phyloP scores from a whole-genome alignment of 2,797 vertebrate genomes.

The Sebastes nivosus region DNA sequence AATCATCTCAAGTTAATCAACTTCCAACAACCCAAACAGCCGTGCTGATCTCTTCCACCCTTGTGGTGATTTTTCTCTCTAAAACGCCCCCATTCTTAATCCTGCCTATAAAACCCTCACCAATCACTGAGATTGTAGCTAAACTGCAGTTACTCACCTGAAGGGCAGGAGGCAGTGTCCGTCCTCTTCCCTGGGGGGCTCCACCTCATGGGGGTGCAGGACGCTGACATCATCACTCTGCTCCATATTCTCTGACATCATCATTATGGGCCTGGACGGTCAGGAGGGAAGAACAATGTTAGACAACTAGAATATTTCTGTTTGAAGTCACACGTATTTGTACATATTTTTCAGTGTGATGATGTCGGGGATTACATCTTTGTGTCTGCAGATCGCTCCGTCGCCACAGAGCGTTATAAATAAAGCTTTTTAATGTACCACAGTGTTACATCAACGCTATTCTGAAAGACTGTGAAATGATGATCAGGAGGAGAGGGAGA shows the following conservation, averaged over 20 bases:
- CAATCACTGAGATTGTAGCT: not conserved
- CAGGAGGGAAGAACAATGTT: not conserved
- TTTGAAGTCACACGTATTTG: not conserved
- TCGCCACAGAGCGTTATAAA: not conserved
- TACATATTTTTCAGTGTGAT: not conserved
- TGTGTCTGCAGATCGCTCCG: not conserved
- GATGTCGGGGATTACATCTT: not conserved
- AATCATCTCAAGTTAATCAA: no score
- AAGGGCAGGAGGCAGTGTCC: slow-evolving; percentile 72
- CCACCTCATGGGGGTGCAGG: slow-evolving; percentile 61
- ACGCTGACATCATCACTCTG: slow-evolving; percentile 67
- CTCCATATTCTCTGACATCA: slow-evolving; percentile 74
- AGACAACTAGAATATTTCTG: not conserved
- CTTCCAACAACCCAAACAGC: no score
- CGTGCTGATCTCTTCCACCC: no score
- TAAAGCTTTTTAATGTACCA: not conserved
- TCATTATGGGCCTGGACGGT: slow-evolving; percentile 22
- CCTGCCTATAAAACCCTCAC: no score
- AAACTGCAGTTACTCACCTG: slow-evolving; percentile 53
- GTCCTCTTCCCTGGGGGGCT: slow-evolving; percentile 74
- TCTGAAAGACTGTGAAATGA: not conserved
- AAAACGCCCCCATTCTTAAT: no score
- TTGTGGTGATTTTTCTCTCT: no score
- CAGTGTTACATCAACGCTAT: not conserved
- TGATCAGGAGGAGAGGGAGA: not conserved